Conservation (phyloP, 2,797 vertebrate genomes). For the Liparis tanakae region DNA sequence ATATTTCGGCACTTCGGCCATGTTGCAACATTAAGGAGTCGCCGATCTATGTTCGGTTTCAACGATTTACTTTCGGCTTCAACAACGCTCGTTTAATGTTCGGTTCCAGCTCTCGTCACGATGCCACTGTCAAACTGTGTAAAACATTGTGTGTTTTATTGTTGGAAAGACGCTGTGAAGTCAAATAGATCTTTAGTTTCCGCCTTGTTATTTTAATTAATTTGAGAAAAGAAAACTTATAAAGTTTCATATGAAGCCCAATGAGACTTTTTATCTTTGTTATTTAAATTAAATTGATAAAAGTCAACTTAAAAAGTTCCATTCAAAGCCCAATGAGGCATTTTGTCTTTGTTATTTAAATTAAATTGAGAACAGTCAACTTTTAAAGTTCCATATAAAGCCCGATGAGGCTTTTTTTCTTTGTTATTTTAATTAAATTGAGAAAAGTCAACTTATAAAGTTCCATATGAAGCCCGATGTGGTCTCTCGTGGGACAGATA, state of each 20-base stretch:
- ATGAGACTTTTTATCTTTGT: not conserved
- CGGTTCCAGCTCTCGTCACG: not conserved
- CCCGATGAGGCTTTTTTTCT: constrained; percentile 1
- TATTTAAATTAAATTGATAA: not conserved
- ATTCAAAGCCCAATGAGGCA: constrained; percentile 14
- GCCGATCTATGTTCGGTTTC: constrained; percentile 8
- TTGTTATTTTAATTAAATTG: too few species aligned
- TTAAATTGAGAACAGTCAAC: constrained; percentile 10
- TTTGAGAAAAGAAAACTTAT: constrained; percentile 17
- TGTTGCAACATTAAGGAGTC: not conserved
- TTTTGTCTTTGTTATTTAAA: too few species aligned
- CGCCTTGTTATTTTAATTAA: too few species aligned
- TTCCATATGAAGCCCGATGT: constrained; percentile 31
- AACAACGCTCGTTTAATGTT: not conserved
- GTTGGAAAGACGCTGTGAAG: not conserved
- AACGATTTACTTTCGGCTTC: constrained; percentile 26
- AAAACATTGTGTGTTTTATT: constrained; percentile 9
- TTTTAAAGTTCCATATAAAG: constrained; percentile 21
- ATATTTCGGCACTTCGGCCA: not conserved
- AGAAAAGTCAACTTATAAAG: constrained; percentile 19
- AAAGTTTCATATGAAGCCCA: constrained; percentile 31
- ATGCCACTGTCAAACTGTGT: constrained; percentile 1
- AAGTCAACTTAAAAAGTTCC: constrained; percentile 18
- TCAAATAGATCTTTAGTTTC: constrained; percentile 5
- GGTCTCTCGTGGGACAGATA: constrained; percentile 32